Percentiles rank a stretch among this genome's conserved stretches.
Conservation (phyloP, 23 tunicate genomes). For the Clavelina lepadiformis region DNA sequence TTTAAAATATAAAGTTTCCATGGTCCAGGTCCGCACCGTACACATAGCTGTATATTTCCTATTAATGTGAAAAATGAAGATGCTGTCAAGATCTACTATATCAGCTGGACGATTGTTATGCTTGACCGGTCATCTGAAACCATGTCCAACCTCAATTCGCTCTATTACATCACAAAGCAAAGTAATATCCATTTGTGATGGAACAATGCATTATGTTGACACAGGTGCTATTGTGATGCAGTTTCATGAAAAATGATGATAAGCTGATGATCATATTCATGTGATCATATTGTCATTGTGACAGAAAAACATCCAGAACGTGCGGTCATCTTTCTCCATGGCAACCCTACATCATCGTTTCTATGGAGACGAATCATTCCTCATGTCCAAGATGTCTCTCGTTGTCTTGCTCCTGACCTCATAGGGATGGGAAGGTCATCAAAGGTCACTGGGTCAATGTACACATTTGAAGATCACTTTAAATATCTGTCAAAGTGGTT, state of each 20-base stretch:
- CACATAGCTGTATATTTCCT: too few species aligned
- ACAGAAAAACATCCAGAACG: slow-evolving; percentile 15
- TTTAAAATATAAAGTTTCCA: too few species aligned
- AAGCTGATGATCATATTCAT: neutral
- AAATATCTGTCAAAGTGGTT: slow-evolving; percentile 49
- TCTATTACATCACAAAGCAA: too few species aligned
- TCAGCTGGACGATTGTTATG: too few species aligned
- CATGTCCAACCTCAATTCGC: too few species aligned
- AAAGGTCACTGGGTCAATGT: slow-evolving; percentile 49
- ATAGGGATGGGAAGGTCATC: slow-evolving; percentile 85
- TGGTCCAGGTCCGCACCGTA: too few species aligned
- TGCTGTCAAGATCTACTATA: too few species aligned
- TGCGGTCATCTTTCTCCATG: slow-evolving; percentile 69
- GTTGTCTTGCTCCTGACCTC: slow-evolving; percentile 89
- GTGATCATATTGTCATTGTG: neutral
- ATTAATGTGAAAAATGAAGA: too few species aligned
- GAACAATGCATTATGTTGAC: slow-evolving; percentile 52
- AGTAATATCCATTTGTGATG: slow-evolving; percentile 26
- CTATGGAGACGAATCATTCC: slow-evolving; percentile 85
- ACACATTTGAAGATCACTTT: slow-evolving; percentile 74
- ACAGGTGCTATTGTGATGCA: slow-evolving; percentile 40
- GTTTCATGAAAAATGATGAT: neutral
- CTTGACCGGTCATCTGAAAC: too few species aligned
- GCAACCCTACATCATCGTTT: slow-evolving; percentile 86
- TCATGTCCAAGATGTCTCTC: slow-evolving; percentile 53